Base-by-base conservation (phyloP, 2,888 invertebrate species). In the Agrenia bidenticulata region DNA sequence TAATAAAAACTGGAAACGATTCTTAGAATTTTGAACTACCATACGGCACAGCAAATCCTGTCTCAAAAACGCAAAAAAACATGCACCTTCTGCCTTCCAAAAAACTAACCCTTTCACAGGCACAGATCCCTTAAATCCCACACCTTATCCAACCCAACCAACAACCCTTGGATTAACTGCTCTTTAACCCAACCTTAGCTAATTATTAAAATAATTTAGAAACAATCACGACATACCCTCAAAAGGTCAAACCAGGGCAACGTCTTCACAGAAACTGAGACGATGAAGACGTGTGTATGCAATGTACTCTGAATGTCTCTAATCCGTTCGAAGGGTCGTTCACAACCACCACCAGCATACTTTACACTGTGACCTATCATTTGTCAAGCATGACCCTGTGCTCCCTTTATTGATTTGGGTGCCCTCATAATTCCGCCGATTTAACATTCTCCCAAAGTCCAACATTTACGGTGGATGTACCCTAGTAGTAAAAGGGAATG, bases 181-280 rank as follows among this genome's bases (percentile, higher is more conserved):
- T n/a, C n/a, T n/a, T n/a, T n/a, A n/a, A n/a, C n/a, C n/a, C n/a
- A n/a, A n/a, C n/a, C n/a, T 45, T 11, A 45, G 5, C 9, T 45
- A 45, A n/a, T 9, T 5, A 45, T 9, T 32, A 27, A 23, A 23
- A n/a, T 15, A 2, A 23, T 45, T 19, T 42, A 17, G 50, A 17
- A 41, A 9, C 2, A 11, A 21, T 2, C 32, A 50, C 42, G 53
- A 66, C 68, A 61, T 73, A 73, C 73, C 71, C 69, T 63, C 61
- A 70, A 74, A n/a, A 74, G 74, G 72, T 74, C 74, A 74, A 69
- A 67, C 66, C 72, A 74, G 70, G 69, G 65, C 74, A 74, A 74
- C 72, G 69, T 74, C 68, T 72, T 70, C 64, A 64, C 64, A 69
- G 70, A 67, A 72, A 74, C 72, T 73, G 73, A 73, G 63, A 54